Base-by-base conservation (phyloP, 2,888 invertebrate species). In the Lepidocyrtinus sp. region DNA sequence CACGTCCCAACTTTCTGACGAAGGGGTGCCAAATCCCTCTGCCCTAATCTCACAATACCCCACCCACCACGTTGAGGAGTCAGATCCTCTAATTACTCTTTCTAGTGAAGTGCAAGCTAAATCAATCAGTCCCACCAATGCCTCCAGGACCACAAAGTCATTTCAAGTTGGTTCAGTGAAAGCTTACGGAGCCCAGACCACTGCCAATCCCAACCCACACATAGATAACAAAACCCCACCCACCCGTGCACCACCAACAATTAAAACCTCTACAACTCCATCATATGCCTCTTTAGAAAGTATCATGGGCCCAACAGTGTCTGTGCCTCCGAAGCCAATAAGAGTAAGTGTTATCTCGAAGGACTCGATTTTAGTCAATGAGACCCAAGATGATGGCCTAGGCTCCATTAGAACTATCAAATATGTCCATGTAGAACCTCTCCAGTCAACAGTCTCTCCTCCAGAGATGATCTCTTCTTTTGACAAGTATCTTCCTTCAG, bases 281-380 rank as follows among this genome's bases (percentile, higher is more conserved):
- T 9, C 46, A 0, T 19, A 21, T 9, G 1, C 46, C 5, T 45
- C 59, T 7, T 17, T 45, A 2, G 74, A 74, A 15, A n/a, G n/a
- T 59, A 59, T 36, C 12, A 62, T 26, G 2, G 27, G 25, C 15
- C n/a, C 45, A 1, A 78, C 72, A 19, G 78, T 74, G 65, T 63
- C 45, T 9, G 74, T 79, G 19, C 79, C 79, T 22, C 73, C 82
- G 0, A 79, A 82, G 19, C 84, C 84, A 15, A 86, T 85, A 62
- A 83, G 84, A 5, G 85, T 86, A 2, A 82, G 82, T 55, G 83
- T 85, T 9, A 86, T 86, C 27, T 75, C 82, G 0, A 86, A 85
- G 46, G 85, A 86, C 27, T 75, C 73, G 15, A 82, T 84, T 61
- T 61, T 67, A 55, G 70, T 77, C 1, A 71, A 74, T 22, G 74